Base-by-base conservation (phyloP, 2,113 vertebrate genomes). In the Ranitomeya imitator region DNA sequence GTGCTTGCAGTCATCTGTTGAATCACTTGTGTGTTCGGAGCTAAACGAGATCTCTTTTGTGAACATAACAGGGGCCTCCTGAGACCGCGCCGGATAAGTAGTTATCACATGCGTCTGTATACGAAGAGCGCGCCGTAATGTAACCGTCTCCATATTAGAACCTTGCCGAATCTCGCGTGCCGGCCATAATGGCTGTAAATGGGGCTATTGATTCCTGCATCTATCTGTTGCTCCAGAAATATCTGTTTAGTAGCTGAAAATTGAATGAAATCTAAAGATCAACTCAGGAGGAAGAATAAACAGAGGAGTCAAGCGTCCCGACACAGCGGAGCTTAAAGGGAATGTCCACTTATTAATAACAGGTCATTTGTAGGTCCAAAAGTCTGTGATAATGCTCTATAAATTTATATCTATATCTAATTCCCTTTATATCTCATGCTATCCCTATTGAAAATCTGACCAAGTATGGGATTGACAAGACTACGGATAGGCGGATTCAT, bases 1-100 rank as follows among this genome's bases (percentile, higher is more conserved):
- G 87, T 83, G 88, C 89, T 91, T 89, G 78, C 85, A 90, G 90
- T 80, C 85, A 91, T 88, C 90, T 90, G 83, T 90, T 85, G 91
- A 81, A 84, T 86, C 88, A 76, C 18, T 88, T 71, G 83, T 90
- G 67, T 92, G 92, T 90, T 89, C 89, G 88, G 90, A 90, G 88
- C 89, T 91, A 90, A 92, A 91, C 88, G 51, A 91, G 85, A 61
- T 83, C 81, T 80, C 85, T 84, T 81, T 61, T 85, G 86, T 61
- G 88, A 51, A 71, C 79, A 78, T 80, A 91, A 54, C 90, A 90
- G 57, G 23, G 82, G 82, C 63, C 26, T 85, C 90, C 90, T 79
- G 85, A 81, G 84, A 83, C 85, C 13, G 5, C 54, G 7, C 19
- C 80, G 7, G 63, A 23, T 21, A 79, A 91, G 74, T 45, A 76